Percentiles rank a stretch among this genome's conserved stretches.
These are phyloP conservation scores for Ecdyonurus torrentis DNA, from an alignment of 2,888 invertebrate species.

Conservation along the genomic window DNA sequence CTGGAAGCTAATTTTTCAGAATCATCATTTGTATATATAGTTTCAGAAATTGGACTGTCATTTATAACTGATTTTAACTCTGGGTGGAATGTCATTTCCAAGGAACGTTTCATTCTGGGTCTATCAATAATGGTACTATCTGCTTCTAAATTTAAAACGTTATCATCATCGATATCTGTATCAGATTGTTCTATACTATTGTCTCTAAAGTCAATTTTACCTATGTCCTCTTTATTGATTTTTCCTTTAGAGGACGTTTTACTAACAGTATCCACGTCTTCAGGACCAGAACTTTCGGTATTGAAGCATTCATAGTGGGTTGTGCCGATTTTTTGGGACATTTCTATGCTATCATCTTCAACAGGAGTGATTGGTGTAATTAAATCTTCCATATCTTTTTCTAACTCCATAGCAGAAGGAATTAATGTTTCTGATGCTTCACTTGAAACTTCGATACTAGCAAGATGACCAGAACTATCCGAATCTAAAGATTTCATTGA, in stretches of 20 bases:
- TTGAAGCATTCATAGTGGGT: too few species aligned
- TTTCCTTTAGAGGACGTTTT: too few species aligned
- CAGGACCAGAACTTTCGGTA: too few species aligned
- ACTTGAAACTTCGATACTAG: conserved; percentile 70
- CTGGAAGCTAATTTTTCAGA: conserved; percentile 34
- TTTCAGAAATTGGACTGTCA: conserved; percentile 32
- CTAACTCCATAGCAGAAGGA: conserved; percentile 70
- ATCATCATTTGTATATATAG: conserved; percentile 10
- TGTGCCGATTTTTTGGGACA: too few species aligned
- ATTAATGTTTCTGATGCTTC: conserved; percentile 87
- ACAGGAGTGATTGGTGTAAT: conserved; percentile 16
- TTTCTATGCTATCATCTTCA: conserved; percentile 7
- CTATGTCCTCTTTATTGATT: too few species aligned
- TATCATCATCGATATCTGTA: conserved; percentile 22
- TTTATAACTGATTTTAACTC: conserved; percentile 24
- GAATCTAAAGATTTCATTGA: conserved; percentile 83
- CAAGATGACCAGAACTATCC: conserved; percentile 74
- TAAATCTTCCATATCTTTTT: conserved; percentile 49
- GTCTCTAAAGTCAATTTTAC: conserved; percentile 14
- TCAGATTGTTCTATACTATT: conserved; percentile 20
- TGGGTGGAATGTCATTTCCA: conserved; percentile 78
- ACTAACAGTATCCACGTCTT: too few species aligned
- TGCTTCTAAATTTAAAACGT: conserved; percentile 6
- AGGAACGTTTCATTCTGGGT: conserved; percentile 68
- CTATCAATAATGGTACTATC: conserved; percentile 17